Evolutionary conservation across 2,113 vertebrate genomes (phyloP).

Genomic region (Mirza zaza): DNA sequence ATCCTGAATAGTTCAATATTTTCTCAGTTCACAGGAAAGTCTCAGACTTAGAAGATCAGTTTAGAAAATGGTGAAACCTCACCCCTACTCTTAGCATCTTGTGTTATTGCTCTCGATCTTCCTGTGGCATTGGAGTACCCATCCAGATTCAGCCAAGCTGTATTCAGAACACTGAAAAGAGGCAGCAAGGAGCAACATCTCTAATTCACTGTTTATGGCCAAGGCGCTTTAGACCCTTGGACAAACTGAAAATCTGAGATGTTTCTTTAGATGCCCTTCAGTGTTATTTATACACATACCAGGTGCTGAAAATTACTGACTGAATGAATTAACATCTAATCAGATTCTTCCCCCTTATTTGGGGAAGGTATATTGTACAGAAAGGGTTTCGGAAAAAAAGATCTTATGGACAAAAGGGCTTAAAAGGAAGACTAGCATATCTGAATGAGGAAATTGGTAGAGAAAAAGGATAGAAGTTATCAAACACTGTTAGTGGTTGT

Average conservation of each 20-base stretch:
- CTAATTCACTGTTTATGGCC: constrained; percentile 24
- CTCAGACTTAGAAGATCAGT: constrained; percentile 58
- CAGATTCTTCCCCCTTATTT: not conserved
- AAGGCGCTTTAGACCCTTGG: not conserved
- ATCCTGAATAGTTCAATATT: constrained; percentile 39
- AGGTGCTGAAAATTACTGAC: constrained; percentile 28
- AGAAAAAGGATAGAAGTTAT: not conserved
- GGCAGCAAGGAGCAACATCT: not conserved
- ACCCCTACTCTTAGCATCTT: constrained; percentile 35
- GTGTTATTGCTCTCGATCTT: constrained; percentile 74
- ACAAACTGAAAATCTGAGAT: not conserved
- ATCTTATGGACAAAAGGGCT: not conserved
- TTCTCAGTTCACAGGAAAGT: constrained; percentile 28
- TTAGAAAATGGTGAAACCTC: constrained; percentile 64
- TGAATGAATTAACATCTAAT: not conserved
- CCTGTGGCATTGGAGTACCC: constrained; percentile 42
- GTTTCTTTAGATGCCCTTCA: not conserved
- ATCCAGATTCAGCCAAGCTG: constrained; percentile 47
- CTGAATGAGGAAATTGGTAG: not conserved
- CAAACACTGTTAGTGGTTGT: not conserved
- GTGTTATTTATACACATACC: not conserved
- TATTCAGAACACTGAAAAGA: constrained; percentile 63
- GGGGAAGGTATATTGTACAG: not conserved
- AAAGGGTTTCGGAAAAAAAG: not conserved
- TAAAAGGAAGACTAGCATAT: not conserved